phyloP scores from a whole-genome alignment of 2,113 vertebrate species.

The Petrocephalus zakoni region DNA sequence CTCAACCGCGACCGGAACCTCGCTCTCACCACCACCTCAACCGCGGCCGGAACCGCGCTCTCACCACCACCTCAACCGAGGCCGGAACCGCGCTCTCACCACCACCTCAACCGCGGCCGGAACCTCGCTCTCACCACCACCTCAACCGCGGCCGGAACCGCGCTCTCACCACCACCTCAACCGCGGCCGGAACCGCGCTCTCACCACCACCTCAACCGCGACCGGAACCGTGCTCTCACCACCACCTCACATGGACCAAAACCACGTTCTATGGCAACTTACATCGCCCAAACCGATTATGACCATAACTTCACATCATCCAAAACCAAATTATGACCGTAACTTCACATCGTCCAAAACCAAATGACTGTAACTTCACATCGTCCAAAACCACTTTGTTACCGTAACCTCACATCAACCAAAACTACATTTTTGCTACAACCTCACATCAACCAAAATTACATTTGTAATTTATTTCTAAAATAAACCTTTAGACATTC shows the following conservation, averaged over 20 bases:
- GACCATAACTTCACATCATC: too few relatives aligned
- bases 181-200: not conserved
- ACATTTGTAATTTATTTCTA: not conserved
- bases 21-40: not conserved
- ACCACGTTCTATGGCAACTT: too few relatives aligned
- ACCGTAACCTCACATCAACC: too few relatives aligned
- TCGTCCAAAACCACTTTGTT: too few relatives aligned
- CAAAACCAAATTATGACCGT: too few relatives aligned
- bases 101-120: not conserved
- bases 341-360: not conserved
- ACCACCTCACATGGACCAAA: too few relatives aligned
- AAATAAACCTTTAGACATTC: not conserved
- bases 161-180: not conserved
- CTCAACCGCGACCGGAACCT: not conserved
- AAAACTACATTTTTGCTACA: too few relatives aligned
- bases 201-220: too few relatives aligned
- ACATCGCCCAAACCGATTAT: too few relatives aligned
- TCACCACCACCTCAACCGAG: not conserved
- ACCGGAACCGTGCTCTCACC: too few relatives aligned
- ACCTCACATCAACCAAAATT: too few relatives aligned
- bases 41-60: not conserved
- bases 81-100: not conserved
- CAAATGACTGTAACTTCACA: not conserved
- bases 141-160: not conserved
- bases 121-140: too few relatives aligned